A percentile compares a stretch with the other conserved stretches of the same genome.
These are phyloP conservation scores for Leistus spinibarbis DNA, from an alignment of 2,888 invertebrate genomes.

Conservation along the genomic window DNA sequence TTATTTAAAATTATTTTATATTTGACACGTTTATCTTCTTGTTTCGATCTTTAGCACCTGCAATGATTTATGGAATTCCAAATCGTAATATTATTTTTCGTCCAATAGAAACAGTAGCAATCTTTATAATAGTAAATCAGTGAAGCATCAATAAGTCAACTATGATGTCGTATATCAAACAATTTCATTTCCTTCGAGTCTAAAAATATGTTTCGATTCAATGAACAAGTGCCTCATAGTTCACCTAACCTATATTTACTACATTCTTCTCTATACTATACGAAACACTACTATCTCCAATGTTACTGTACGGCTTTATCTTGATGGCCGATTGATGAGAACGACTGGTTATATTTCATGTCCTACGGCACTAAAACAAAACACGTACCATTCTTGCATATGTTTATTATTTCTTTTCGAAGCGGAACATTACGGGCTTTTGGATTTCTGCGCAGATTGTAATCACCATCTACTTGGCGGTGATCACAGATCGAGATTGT, in stretches of 20 bases:
- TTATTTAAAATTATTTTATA: too few relatives aligned
- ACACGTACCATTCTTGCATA: neutral
- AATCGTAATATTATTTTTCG: too few relatives aligned
- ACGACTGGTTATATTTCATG: neutral
- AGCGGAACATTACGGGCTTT: neutral
- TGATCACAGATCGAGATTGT: neutral
- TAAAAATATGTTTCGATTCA: neutral
- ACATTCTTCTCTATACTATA: neutral
- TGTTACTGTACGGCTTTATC: too few relatives aligned
- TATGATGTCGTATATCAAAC: neutral
- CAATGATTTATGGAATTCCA: too few relatives aligned
- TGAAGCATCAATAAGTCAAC: too few relatives aligned
- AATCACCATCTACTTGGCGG: neutral
- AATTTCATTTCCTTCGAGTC: neutral
- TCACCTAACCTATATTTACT: neutral
- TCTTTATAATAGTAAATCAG: too few relatives aligned
- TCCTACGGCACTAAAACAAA: neutral
- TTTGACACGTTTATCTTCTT: too few relatives aligned
- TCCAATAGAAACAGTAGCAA: too few relatives aligned
- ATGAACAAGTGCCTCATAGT: neutral
- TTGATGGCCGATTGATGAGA: neutral
- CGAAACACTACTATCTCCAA: neutral
- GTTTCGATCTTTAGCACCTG: too few relatives aligned
- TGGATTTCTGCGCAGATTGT: neutral
- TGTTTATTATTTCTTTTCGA: conserved; percentile 4